A percentile compares a stretch with the other conserved stretches of the same genome.
These are phyloP conservation scores for Serripes groenlandicus DNA, from an alignment of 2,888 invertebrate genomes.

Conservation along the genomic window DNA sequence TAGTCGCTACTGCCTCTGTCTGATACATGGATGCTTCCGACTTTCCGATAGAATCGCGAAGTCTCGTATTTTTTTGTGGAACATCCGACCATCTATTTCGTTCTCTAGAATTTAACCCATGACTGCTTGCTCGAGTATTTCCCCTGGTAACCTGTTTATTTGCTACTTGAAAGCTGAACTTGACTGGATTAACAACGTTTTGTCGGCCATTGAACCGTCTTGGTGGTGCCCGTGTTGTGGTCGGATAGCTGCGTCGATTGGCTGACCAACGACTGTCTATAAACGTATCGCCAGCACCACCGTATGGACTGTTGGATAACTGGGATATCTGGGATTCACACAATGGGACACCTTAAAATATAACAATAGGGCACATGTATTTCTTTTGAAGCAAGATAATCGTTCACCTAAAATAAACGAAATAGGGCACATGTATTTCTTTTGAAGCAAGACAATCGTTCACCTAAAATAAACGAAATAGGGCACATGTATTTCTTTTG, in stretches of 20 bases:
- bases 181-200: constrained; percentile 5
- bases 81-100: no score
- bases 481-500: not conserved
- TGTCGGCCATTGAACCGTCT: not conserved
- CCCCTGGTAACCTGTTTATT: not conserved
- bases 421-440: not conserved
- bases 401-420: not conserved
- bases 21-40: constrained; percentile 1
- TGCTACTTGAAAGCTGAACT: not conserved
- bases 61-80: not conserved
- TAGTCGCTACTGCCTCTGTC: not conserved
- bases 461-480: not conserved
- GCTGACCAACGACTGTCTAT: constrained; percentile 3
- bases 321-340: constrained; percentile 14
- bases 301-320: constrained; percentile 6
- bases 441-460: not conserved
- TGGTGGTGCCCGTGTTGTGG: not conserved
- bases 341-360: not conserved
- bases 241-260: not conserved
- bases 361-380: not conserved
- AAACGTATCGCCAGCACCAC: not conserved
- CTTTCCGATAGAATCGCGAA: not conserved
- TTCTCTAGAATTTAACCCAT: no score
- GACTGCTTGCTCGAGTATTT: no score
- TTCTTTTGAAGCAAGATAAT: not conserved